Evolutionary conservation across 2,113 vertebrate species (phyloP).

Genomic region (Haemorhous mexicanus): DNA sequence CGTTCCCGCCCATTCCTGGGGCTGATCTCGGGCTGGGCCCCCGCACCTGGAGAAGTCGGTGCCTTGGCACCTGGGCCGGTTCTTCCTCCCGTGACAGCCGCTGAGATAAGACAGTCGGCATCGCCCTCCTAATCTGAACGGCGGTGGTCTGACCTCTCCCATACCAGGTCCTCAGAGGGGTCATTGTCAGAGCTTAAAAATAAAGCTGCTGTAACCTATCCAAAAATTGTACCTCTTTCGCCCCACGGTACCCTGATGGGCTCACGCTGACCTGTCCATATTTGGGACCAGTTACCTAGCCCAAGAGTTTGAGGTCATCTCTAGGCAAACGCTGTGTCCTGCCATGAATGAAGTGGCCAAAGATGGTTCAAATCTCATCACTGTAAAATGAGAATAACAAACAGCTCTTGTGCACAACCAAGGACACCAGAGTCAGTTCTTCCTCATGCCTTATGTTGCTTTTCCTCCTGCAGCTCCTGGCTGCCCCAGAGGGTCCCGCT

Average conservation of each 20-base stretch:
- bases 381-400: not conserved
- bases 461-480: constrained; percentile 58
- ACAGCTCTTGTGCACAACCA: not conserved
- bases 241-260: accelerated
- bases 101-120: accelerated
- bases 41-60: not conserved
- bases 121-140: accelerated
- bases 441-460: not conserved
- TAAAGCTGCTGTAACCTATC: not conserved
- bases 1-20: no score
- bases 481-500: constrained; percentile 27
- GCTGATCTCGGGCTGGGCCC: not conserved
- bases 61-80: accelerated
- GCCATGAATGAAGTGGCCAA: not conserved
- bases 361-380: not conserved
- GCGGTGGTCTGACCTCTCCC: accelerated
- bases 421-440: not conserved
- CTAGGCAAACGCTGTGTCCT: no score
- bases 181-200: no score
- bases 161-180: accelerated
- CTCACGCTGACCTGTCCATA: accelerated
- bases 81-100: accelerated
- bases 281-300: not conserved
- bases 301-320: not conserved
- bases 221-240: accelerated